phyloP scores from a whole-genome alignment of 2,888 invertebrate genomes.

The Eilema caniola region DNA sequence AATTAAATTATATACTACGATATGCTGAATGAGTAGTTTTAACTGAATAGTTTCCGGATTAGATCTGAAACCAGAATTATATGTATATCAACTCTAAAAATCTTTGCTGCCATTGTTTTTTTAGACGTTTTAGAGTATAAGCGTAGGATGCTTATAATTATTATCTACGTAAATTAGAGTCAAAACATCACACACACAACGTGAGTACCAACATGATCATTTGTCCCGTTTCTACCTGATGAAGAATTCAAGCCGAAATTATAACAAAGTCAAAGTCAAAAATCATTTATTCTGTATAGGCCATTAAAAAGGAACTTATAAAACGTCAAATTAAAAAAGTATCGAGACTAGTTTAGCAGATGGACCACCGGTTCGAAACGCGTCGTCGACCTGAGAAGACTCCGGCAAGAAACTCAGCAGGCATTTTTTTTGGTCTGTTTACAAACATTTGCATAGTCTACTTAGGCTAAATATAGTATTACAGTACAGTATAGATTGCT shows the following conservation, averaged over 20 bases:
- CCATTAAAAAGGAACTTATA: too few relatives aligned
- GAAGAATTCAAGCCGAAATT: background rate
- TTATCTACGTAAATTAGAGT: background rate
- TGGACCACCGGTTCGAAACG: too few relatives aligned
- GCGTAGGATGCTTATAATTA: background rate
- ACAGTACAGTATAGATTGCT: too few relatives aligned
- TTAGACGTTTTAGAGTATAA: background rate
- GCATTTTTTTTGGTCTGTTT: too few relatives aligned
- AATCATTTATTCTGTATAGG: too few relatives aligned
- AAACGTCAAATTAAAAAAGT: too few relatives aligned
- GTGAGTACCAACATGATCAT: background rate
- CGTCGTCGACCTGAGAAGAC: too few relatives aligned
- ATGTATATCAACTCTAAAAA: constrained; percentile 1
- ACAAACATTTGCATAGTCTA: too few relatives aligned
- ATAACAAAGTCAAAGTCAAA: too few relatives aligned
- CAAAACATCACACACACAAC: background rate
- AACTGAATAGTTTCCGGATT: constrained; percentile 24
- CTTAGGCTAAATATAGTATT: too few relatives aligned
- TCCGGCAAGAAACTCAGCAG: too few relatives aligned
- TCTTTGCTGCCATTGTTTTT: background rate
- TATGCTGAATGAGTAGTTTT: constrained; percentile 19
- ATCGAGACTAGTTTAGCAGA: too few relatives aligned
- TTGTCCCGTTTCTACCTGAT: background rate
- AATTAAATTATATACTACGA: constrained; percentile 4
- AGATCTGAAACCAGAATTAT: constrained; percentile 1